A percentile compares a stretch with the other conserved stretches of the same genome.
Evolutionary conservation across 2,888 invertebrate species (phyloP).

Genomic region (Aspidapion aeneum): DNA sequence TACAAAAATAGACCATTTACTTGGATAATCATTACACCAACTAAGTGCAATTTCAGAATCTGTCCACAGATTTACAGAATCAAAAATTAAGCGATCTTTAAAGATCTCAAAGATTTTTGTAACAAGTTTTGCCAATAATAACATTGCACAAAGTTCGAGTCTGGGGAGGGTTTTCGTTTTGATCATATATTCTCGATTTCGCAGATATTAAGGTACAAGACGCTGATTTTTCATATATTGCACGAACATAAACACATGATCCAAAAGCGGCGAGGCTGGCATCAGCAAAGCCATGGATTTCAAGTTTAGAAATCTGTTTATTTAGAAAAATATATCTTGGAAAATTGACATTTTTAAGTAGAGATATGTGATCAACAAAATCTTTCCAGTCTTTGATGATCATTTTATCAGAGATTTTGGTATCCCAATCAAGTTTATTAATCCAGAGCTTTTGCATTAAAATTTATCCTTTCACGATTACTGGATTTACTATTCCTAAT

Average conservation of each 20-base stretch:
- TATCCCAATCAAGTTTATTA: conserved; percentile 20
- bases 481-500: conserved; percentile 18
- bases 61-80: conserved; percentile 18
- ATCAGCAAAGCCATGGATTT: conserved; percentile 23
- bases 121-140: conserved; percentile 15
- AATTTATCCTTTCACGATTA: conserved; percentile 20
- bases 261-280: conserved; percentile 15
- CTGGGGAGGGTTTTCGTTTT: conserved; percentile 13
- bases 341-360: conserved; percentile 11
- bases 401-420: conserved; percentile 2
- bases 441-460: conserved; percentile 23
- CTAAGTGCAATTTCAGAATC: conserved; percentile 21
- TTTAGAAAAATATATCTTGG: conserved; percentile 16
- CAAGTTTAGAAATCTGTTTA: conserved; percentile 2
- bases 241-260: conserved; percentile 17
- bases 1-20: conserved; percentile 21
- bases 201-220: conserved; percentile 18
- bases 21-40: conserved; percentile 16
- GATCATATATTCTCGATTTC: conserved; percentile 10
- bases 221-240: conserved; percentile 9
- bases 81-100: background rate
- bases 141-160: conserved; percentile 21
- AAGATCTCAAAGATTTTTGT: conserved; percentile 11
- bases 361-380: conserved; percentile 8
- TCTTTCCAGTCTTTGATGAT: conserved; percentile 15